These are phyloP conservation scores for Jacana jacana DNA, from an alignment of 2,113 vertebrate species.

Conservation along the genomic window DNA sequence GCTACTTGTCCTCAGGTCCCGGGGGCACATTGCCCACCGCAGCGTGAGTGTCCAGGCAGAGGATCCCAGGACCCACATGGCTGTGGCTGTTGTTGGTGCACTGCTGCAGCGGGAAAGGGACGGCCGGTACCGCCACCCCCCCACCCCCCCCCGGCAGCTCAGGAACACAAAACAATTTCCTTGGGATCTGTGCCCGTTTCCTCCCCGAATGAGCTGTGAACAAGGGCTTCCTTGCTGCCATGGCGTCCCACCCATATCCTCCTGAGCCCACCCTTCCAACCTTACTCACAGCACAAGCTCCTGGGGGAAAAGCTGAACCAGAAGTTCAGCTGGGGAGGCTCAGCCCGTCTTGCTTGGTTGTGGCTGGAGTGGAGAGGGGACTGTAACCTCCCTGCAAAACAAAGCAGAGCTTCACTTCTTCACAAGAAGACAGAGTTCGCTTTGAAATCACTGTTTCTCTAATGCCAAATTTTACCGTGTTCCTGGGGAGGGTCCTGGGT, in stretches of 20 bases:
- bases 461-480: neutral
- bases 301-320: neutral
- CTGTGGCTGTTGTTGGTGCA: neutral
- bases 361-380: neutral
- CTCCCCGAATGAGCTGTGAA: constrained; percentile 53
- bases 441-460: neutral
- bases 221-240: constrained; percentile 63
- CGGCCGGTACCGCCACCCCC: neutral
- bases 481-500: neutral
- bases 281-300: neutral
- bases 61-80: neutral
- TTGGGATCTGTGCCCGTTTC: constrained; percentile 71
- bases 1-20: neutral
- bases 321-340: neutral
- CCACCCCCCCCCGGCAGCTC: constrained; percentile 45
- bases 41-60: neutral
- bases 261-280: constrained; percentile 61
- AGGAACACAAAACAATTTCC: constrained; percentile 74
- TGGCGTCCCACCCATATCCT: constrained; percentile 66
- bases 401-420: neutral
- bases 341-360: neutral
- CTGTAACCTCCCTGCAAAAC: neutral
- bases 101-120: neutral
- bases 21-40: rapidly evolving
- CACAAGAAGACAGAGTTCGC: neutral